Percentiles rank a stretch among this genome's conserved stretches.
These are phyloP conservation scores for Tholera decimalis DNA, from an alignment of 2,888 invertebrate species.

Conservation along the genomic window DNA sequence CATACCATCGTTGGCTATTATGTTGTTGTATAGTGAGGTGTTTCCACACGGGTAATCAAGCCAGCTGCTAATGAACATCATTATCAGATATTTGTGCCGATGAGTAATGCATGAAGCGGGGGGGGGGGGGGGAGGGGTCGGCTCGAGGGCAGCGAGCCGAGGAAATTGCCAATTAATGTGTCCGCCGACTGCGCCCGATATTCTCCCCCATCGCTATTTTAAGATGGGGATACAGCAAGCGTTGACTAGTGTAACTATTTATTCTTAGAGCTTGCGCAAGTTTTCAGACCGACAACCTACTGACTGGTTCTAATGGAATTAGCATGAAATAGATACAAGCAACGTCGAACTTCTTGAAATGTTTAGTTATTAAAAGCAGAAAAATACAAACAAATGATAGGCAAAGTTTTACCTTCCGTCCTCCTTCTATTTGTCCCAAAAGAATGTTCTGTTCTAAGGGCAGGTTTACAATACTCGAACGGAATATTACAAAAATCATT, in stretches of 20 bases:
- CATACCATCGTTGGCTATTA: neutral
- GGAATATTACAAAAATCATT: constrained; percentile 35
- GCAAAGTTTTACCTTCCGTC: neutral
- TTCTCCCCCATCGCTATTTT: constrained; percentile 59
- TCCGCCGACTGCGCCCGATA: constrained; percentile 67
- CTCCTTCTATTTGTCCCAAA: neutral
- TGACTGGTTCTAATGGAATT: neutral
- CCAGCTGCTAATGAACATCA: constrained; percentile 74
- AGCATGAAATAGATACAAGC: neutral
- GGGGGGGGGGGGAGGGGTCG: constrained; percentile 19
- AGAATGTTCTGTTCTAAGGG: neutral
- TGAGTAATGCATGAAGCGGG: constrained; percentile 74
- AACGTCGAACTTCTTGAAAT: neutral
- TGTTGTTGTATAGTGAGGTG: constrained; percentile 7
- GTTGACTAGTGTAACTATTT: constrained; percentile 31
- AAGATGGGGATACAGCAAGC: constrained; percentile 53
- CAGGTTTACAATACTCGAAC: constrained; percentile 22
- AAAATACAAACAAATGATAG: neutral
- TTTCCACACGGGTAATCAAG: constrained; percentile 61
- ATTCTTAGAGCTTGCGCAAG: constrained; percentile 1
- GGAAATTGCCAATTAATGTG: constrained; percentile 87
- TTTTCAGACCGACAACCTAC: neutral
- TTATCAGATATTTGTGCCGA: constrained; percentile 78
- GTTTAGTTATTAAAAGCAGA: neutral
- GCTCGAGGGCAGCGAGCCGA: constrained; percentile 66